A percentile compares a stretch with the other conserved stretches of the same genome.
Evolutionary conservation across 2,113 vertebrate genomes (phyloP).

Genomic region (Thymallus thymallus): DNA sequence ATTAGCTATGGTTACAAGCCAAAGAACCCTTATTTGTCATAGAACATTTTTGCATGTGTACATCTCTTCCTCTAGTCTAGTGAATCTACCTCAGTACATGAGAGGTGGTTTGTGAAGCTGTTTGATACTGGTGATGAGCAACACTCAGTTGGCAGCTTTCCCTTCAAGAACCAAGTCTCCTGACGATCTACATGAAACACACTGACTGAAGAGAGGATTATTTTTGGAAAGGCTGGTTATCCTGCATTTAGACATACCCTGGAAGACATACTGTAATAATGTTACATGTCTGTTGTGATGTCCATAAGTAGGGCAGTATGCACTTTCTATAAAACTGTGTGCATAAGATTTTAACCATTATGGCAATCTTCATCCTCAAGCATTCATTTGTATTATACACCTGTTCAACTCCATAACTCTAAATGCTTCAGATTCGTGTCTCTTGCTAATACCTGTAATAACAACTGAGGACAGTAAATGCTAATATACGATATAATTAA

Average conservation of each 20-base stretch:
- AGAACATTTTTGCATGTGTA: neutral
- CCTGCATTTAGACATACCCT: slow-evolving; percentile 37
- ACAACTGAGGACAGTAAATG: neutral
- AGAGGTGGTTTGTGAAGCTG: slow-evolving; percentile 15
- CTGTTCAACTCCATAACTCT: neutral
- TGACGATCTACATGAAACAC: slow-evolving; percentile 38
- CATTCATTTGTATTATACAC: neutral
- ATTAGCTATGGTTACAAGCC: too few relatives aligned
- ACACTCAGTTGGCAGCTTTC: slow-evolving; percentile 19
- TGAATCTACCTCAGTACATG: slow-evolving; percentile 1
- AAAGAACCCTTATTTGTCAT: neutral
- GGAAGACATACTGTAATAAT: neutral
- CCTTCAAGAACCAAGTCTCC: slow-evolving; percentile 43
- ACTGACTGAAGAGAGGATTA: slow-evolving; percentile 31
- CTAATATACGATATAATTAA: neutral
- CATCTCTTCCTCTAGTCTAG: neutral
- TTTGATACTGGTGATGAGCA: slow-evolving; percentile 44
- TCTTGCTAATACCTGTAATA: neutral
- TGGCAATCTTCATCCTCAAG: neutral
- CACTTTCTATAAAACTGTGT: neutral
- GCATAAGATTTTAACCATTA: neutral
- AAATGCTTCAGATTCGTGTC: neutral
- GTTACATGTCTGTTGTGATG: neutral
- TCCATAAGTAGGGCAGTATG: neutral
- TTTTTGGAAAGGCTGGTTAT: slow-evolving; percentile 49